These are phyloP conservation scores for Diuraphis noxia DNA, from an alignment of 1,140 invertebrate species.

Conservation along the genomic window DNA sequence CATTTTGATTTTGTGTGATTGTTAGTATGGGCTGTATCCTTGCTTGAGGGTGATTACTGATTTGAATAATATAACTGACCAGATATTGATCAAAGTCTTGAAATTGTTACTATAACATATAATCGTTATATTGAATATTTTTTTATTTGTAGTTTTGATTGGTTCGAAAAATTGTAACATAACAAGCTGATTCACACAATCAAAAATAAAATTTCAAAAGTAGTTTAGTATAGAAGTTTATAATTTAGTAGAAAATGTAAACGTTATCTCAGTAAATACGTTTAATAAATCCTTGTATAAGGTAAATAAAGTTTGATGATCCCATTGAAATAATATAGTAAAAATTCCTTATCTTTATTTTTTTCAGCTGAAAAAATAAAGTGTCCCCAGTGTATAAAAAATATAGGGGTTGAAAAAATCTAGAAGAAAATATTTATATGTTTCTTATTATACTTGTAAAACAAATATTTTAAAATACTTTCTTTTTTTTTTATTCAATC, in stretches of 20 bases:
- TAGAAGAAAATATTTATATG: background rate
- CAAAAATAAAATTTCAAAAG: background rate
- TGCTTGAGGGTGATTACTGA: background rate
- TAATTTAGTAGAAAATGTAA: background rate
- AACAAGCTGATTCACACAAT: background rate
- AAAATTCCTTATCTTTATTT: background rate
- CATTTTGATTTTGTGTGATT: conserved; percentile 8
- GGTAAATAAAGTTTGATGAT: background rate
- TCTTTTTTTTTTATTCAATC: too few species aligned
- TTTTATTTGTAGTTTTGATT: background rate
- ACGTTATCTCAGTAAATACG: background rate
- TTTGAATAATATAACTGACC: background rate
- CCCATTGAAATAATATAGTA: conserved; percentile 18
- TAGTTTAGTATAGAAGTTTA: background rate
- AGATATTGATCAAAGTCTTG: background rate
- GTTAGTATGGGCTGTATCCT: background rate
- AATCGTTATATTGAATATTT: background rate
- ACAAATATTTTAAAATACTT: conserved; percentile 14
- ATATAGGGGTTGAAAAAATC: background rate
- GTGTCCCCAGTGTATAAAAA: background rate
- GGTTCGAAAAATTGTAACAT: background rate
- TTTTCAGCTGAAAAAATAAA: background rate
- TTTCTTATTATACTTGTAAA: conserved; percentile 1
- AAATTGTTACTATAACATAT: background rate
- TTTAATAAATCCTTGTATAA: background rate